Percentiles rank a stretch among this genome's conserved stretches.
phyloP scores from a whole-genome alignment of 2,113 vertebrate genomes.

The Clinocottus analis region DNA sequence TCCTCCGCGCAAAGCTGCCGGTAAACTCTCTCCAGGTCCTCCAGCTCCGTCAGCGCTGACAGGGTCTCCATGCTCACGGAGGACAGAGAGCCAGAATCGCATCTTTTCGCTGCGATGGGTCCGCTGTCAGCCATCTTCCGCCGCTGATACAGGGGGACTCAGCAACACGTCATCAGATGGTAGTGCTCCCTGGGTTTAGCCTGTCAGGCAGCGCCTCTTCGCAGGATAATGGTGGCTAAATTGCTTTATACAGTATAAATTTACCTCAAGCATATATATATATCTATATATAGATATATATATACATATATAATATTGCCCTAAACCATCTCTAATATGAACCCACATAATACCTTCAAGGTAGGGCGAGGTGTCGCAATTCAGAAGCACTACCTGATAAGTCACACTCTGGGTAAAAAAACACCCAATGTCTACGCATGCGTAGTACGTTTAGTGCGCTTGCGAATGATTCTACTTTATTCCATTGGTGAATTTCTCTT shows the following conservation, averaged over 20 bases:
- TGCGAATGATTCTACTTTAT: background rate
- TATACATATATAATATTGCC: too few species aligned
- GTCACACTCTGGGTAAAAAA: fast-evolving
- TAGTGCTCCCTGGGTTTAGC: background rate
- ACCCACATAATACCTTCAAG: fast-evolving
- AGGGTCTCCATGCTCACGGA: slow-evolving; percentile 84
- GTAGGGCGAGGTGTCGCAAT: too few species aligned
- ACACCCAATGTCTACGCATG: background rate
- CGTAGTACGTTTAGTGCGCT: background rate
- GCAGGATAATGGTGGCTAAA: background rate
- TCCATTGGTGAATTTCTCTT: background rate
- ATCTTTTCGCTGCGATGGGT: slow-evolving; percentile 40
- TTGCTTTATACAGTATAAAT: background rate
- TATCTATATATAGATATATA: too few species aligned
- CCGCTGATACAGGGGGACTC: slow-evolving; percentile 18
- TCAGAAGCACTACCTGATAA: background rate
- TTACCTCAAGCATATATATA: too few species aligned
- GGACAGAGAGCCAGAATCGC: slow-evolving; percentile 61
- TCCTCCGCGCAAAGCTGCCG: slow-evolving; percentile 90
- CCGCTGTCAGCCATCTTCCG: slow-evolving; percentile 75
- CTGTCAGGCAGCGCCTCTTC: slow-evolving; percentile 41
- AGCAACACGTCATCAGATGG: slow-evolving; percentile 5
- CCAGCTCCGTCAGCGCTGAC: slow-evolving; percentile 88
- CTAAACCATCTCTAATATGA: fast-evolving
- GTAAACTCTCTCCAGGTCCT: slow-evolving; percentile 92